phyloP scores from a whole-genome alignment of 2,113 vertebrate species.

The Callorhinus ursinus region DNA sequence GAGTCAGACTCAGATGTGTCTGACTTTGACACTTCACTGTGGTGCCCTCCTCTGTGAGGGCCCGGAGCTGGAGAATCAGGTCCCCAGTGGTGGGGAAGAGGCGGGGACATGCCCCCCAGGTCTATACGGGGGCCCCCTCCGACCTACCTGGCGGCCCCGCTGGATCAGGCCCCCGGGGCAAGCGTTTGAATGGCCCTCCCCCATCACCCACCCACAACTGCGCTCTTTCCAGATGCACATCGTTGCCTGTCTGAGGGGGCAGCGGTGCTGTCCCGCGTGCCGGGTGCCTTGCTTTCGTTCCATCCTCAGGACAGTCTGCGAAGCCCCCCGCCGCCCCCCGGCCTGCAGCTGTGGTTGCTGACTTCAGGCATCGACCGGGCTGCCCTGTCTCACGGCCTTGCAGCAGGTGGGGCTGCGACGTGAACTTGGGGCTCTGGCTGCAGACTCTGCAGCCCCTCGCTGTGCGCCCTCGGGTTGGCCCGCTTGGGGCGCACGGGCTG shows the following conservation, averaged over 20 bases:
- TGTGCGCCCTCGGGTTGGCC: accelerated
- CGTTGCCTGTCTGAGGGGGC: accelerated
- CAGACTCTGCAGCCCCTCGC: neutral
- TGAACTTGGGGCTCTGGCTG: neutral
- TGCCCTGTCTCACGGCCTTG: accelerated
- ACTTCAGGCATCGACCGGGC: neutral
- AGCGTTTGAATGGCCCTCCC: neutral
- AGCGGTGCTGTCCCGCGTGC: no score
- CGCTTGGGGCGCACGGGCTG: neutral
- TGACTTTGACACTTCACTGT: neutral
- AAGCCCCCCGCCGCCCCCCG: accelerated
- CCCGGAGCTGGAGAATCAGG: neutral
- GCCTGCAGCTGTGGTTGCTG: accelerated
- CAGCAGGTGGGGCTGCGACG: accelerated
- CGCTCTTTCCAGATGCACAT: accelerated
- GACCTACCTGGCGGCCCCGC: accelerated
- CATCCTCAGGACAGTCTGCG: accelerated
- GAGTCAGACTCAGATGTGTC: neutral
- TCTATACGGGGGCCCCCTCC: neutral
- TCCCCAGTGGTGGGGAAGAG: accelerated
- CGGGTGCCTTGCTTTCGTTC: neutral
- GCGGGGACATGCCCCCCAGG: neutral
- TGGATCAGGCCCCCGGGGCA: neutral
- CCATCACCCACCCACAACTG: no score
- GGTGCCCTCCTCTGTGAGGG: neutral